Evolutionary conservation across 1,140 invertebrate genomes (phyloP), one percentile per base, ranked within the genome.

Genomic region (Heliconius hermathena): DNA sequence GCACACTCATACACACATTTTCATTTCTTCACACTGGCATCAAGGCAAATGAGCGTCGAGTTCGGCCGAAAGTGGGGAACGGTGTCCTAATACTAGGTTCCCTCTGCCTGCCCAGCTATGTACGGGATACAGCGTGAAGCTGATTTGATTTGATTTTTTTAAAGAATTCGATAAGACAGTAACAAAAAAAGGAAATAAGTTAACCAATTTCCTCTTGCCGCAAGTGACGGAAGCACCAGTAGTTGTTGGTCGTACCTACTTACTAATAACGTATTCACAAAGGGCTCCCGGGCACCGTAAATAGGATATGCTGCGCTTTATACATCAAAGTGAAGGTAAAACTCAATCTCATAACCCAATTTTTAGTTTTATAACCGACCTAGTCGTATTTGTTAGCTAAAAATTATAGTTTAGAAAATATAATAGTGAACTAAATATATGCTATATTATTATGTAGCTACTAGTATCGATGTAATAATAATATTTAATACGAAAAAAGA

Each of bases 221-320:
- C 57, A 60, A 60, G 60, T 66, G 16, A 26, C 22, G 60, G 60
- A 29, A 29, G 8, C 16, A 66, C 4, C 60, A 66, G 57, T 26
- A 26, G 60, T 66, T 16, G 11, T 26, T 26, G 60, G 60, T 26
- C 70, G 76, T 33, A 29, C 4, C 33, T 33, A 72, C 60, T 2
- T 66, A 66, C 60, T 66, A 16, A 66, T 72, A 77, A 71, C 26
- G n/a, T 38, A 77, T 77, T 77, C 76, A 77, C 26, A 77, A 77
- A 77, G 70, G 29, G 46, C 26, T 72, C 46, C 70, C 76, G 29
- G 41, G 46, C 60, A 77, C 52, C 70, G 76, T 54, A 26, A 77
- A 77, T 77, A 72, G 38, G 38, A 71, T 70, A 71, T 77, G 41
- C 66, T 33, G 3, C 76, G 66, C 41, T 71, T 70, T 60, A 22